Percentiles rank a stretch among this genome's conserved stretches.
Conservation (phyloP, 2,113 vertebrate genomes). For the Machaerirhynchus nigripectus region DNA sequence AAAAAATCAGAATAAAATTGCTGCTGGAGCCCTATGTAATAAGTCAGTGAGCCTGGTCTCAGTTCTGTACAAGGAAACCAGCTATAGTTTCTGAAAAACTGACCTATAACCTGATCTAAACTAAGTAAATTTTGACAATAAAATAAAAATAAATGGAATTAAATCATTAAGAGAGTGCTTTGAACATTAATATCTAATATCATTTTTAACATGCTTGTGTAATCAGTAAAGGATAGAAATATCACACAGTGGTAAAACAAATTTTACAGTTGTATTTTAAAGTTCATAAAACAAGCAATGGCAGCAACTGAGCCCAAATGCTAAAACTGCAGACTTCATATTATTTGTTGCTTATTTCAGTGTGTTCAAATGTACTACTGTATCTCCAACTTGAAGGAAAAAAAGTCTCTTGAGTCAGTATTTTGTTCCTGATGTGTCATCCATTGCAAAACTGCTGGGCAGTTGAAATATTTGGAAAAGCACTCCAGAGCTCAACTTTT, state of each 20-base stretch:
- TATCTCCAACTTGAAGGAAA: neutral
- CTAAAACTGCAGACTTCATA: neutral
- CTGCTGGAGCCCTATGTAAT: neutral
- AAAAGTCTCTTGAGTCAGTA: neutral
- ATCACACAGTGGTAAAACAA: neutral
- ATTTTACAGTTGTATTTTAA: neutral
- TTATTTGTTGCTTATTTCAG: neutral
- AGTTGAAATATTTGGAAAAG: neutral
- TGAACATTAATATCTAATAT: neutral
- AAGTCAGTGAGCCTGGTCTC: neutral
- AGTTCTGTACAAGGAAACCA: neutral
- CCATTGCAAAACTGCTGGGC: neutral
- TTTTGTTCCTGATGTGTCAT: neutral
- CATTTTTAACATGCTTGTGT: neutral
- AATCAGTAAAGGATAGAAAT: neutral
- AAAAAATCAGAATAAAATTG: neutral
- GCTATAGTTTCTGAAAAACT: neutral
- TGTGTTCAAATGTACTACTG: neutral
- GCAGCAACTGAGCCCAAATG: neutral
- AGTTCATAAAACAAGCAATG: neutral
- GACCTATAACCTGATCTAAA: neutral
- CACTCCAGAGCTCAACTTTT: neutral
- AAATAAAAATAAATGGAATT: neutral
- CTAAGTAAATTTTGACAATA: neutral
- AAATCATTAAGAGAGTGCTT: neutral